Evolutionary conservation across 2,113 vertebrate genomes (phyloP), one percentile per base, ranked within the genome.

Genomic region (Ifrita kowaldi): DNA sequence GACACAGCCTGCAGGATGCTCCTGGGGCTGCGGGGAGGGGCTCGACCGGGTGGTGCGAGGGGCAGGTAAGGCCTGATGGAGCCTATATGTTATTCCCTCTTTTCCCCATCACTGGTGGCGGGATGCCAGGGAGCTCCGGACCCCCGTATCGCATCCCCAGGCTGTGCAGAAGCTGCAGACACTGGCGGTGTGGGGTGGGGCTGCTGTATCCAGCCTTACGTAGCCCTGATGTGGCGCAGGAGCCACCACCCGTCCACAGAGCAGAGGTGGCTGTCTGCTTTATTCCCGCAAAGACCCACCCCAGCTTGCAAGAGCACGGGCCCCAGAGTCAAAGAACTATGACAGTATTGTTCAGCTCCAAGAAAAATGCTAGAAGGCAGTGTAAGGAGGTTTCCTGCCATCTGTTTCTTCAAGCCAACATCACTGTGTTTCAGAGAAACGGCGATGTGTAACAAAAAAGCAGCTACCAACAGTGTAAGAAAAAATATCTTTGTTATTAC

Each of bases 401-500:
- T 68, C 37, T 44, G 6, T 50, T 42, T 14, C 46, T 76, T 37
- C 22, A 47, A 26, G 44, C 13, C 39, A 35, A 8, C 11, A 0
- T 44, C 33, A 14, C 24, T 50, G 21, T 64, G 9, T 42, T 55
- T 50, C n/a, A 53, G 65, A 17, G 44, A 13, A 71, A n/a, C 28
- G 18, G 26, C 9, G 11, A 27, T 17, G 23, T 42, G 21, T 71
- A 71, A 98, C 50, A 97, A 96, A 96, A 96, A 95, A 95, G 53
- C 90, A 94, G 62, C 81, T 55, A 91, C 64, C 80, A 94, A 35
- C 57, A 79, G 53, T 0, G 1, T 98, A 98, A 95, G 97, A 98
- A 98, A 98, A 98, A 98, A 98, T 98, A 98, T 94, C 95, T 97
- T 98, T 98, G 95, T 98, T 98, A 96, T 98, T 97, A 97, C 32